Base-by-base conservation (phyloP, 2,797 vertebrate species). In the Acrossocheilus fasciatus region DNA sequence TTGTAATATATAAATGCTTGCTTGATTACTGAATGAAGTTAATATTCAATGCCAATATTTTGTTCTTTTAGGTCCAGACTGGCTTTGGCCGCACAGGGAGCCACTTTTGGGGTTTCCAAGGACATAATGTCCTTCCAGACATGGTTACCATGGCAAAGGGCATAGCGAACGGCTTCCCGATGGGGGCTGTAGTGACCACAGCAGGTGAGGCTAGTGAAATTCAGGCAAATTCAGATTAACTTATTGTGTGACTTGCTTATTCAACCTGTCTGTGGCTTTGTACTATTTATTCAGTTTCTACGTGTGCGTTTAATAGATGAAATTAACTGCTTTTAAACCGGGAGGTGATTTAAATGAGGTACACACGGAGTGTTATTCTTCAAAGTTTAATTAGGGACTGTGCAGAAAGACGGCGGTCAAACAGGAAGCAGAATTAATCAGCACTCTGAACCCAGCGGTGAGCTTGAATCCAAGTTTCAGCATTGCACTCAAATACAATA, bases 21-120 rank as follows among this genome's bases (percentile, higher is more conserved):
- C 43, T 74, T 74, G 7, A 74, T 50, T 50, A 17, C 43, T 62
- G 14, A 41, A 62, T 41, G 17, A 59, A 17, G 18, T 4, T 34
- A 34, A n/a, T 12, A 6, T 10, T 11, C 34, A 14, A 70, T 43
- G 10, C 23, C 45, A 45, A 54, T 30, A 6, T 36, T 66, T 54
- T 2, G 6, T 66, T 54, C 15, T 78, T 45, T 82, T 93, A 99
- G 98, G 98, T 99, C 11, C 98, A 99, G 92, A 98, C 98, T 45
- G 98, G 98, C 81, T 98, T 99, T 92, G 97, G 97, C 52, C 94
- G 98, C 86, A 96, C 96, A 66, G 98, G 98, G 89, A 98, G 94
- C 89, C 97, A 99, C 91, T 98, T 96, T 92, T 99, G 98, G 98
- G 98, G 98, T 52, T 99, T 99, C 90, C 95, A 99, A 92, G 95